These are phyloP conservation scores for Trogon melanurus DNA, from an alignment of 2,113 vertebrate species.

Conservation along the genomic window DNA sequence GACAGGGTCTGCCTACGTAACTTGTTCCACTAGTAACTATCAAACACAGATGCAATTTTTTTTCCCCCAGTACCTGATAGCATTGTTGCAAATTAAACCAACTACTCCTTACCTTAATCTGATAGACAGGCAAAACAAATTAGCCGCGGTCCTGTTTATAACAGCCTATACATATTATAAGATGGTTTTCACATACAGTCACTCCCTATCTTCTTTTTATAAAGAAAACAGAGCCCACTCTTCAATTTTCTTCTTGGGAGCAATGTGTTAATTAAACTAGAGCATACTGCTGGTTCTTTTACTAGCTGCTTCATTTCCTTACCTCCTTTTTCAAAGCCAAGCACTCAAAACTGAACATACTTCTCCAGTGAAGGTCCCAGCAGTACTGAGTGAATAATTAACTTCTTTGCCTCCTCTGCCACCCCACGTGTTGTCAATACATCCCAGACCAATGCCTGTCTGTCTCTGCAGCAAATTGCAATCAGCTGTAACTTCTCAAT, in stretches of 20 bases:
- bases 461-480: constrained; percentile 46
- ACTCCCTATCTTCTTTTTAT: not conserved
- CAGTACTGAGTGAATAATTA: not conserved
- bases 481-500: constrained; percentile 35
- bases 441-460: not conserved
- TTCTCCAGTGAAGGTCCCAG: not conserved
- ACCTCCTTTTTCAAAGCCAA: not conserved
- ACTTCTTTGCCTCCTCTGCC: not conserved
- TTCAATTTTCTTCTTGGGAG: not conserved
- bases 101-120: not conserved
- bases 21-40: not conserved
- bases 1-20: not conserved
- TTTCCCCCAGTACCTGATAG: not conserved
- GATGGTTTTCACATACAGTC: rapidly evolving
- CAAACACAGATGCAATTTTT: not conserved
- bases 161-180: not conserved
- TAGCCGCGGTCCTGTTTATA: not conserved
- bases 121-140: not conserved
- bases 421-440: not conserved
- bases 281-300: not conserved
- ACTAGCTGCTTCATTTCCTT: not conserved
- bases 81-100: not conserved
- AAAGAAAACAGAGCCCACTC: not conserved
- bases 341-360: not conserved
- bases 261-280: not conserved